phyloP scores from a whole-genome alignment of 2,797 vertebrate species.

The Erethizon dorsatum region DNA sequence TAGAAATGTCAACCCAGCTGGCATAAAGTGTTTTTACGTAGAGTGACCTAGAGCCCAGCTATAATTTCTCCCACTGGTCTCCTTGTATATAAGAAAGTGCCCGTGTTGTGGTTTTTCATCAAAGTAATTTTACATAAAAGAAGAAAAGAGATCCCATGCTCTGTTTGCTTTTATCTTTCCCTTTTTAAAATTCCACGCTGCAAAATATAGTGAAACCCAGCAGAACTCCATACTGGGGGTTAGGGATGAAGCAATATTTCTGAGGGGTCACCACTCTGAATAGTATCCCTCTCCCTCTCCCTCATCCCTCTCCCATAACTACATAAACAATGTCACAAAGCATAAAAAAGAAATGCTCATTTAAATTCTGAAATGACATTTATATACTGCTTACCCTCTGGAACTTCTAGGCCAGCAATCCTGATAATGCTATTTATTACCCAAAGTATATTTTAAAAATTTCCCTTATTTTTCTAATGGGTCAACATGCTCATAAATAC shows the following conservation, averaged over 20 bases:
- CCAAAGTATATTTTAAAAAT: neutral
- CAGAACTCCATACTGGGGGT: neutral
- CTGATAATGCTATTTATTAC: slow-evolving; percentile 23
- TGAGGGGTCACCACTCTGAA: neutral
- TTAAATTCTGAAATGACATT: neutral
- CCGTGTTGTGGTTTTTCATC: neutral
- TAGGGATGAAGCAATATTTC: neutral
- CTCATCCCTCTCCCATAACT: neutral
- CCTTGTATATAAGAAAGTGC: neutral
- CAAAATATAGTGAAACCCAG: neutral
- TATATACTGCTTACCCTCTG: neutral
- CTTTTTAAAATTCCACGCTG: neutral
- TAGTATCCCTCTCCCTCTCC: too few species aligned
- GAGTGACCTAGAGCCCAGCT: neutral
- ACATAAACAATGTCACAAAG: neutral
- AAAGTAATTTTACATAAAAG: slow-evolving; percentile 32
- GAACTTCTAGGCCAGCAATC: neutral
- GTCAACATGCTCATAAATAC: neutral
- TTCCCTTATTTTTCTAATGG: slow-evolving; percentile 40
- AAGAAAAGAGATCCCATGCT: neutral
- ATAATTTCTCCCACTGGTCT: slow-evolving; percentile 21
- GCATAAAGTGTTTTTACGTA: neutral
- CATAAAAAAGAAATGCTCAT: neutral
- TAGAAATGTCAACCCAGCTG: neutral
- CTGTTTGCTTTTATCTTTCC: neutral